These are phyloP conservation scores for Orussus abietinus DNA, from an alignment of 1,140 invertebrate genomes.

Conservation along the genomic window DNA sequence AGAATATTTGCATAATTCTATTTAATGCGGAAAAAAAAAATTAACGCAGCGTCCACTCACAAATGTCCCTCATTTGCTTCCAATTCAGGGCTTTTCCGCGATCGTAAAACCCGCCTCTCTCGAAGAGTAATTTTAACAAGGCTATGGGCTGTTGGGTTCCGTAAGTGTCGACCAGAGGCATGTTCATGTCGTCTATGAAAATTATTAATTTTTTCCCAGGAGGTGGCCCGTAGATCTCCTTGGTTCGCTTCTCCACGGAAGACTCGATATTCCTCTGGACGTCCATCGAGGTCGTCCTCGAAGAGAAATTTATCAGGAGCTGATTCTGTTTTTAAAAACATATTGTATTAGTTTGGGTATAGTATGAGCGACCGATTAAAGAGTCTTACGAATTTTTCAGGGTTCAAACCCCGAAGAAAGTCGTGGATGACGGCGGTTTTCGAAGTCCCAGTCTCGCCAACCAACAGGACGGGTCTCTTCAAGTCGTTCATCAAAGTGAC, in stretches of 20 bases:
- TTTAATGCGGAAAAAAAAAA: slow-evolving; percentile 15
- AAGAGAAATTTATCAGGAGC: slow-evolving; percentile 86
- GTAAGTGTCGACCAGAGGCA: slow-evolving; percentile 85
- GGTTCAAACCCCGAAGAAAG: slow-evolving; percentile 69
- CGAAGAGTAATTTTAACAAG: slow-evolving; percentile 79
- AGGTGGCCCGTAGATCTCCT: slow-evolving; percentile 83
- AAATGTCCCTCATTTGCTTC: slow-evolving; percentile 82
- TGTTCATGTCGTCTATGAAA: slow-evolving; percentile 93
- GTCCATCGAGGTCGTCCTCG: slow-evolving; percentile 82
- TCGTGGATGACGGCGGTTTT: slow-evolving; percentile 85
- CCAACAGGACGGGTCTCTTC: slow-evolving; percentile 73
- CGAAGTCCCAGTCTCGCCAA: slow-evolving; percentile 86
- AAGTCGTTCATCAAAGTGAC: slow-evolving; percentile 74
- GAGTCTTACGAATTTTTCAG: slow-evolving; percentile 65
- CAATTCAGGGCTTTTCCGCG: slow-evolving; percentile 84
- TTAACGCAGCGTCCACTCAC: slow-evolving; percentile 31
- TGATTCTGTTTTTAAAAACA: slow-evolving; percentile 53
- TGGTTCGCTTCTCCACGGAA: slow-evolving; percentile 82
- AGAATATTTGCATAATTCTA: slow-evolving; percentile 3
- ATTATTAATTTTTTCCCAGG: slow-evolving; percentile 81
- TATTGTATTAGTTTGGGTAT: slow-evolving; percentile 5
- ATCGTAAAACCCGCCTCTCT: slow-evolving; percentile 83
- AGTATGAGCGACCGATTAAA: background rate
- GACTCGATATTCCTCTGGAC: slow-evolving; percentile 84
- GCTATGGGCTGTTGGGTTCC: slow-evolving; percentile 92